Conservation (phyloP, 2,888 invertebrate genomes). For the Athrips mouffetella region DNA sequence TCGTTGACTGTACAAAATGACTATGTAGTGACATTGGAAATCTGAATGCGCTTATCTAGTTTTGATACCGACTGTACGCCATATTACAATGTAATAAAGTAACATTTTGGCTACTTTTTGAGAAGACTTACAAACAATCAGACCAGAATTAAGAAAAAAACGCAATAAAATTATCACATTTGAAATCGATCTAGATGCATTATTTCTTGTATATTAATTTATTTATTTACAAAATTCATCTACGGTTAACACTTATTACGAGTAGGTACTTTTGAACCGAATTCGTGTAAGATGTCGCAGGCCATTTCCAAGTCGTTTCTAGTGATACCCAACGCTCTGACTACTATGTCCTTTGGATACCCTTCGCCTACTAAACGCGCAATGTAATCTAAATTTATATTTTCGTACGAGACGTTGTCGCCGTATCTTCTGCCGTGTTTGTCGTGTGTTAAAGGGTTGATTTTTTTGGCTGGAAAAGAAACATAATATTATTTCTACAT, state of each 20-base stretch:
- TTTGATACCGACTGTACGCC: too few relatives aligned
- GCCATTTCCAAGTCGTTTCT: conserved; percentile 97
- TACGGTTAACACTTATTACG: conserved; percentile 22
- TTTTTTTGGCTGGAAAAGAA: conserved; percentile 61
- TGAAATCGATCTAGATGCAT: not conserved
- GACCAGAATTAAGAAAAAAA: too few relatives aligned
- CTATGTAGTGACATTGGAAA: too few relatives aligned
- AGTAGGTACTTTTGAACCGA: conserved; percentile 81
- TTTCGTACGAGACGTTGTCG: conserved; percentile 86
- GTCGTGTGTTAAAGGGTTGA: conserved; percentile 73
- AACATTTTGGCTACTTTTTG: too few relatives aligned
- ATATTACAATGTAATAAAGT: too few relatives aligned
- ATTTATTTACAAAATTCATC: not conserved
- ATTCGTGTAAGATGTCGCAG: conserved; percentile 94
- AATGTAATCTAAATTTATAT: conserved; percentile 94
- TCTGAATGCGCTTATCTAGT: too few relatives aligned
- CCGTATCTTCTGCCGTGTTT: conserved; percentile 68
- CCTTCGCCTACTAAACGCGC: conserved; percentile 92
- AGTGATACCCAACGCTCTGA: conserved; percentile 93
- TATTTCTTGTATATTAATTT: not conserved
- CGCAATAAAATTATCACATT: conserved; percentile 6
- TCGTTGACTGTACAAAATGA: too few relatives aligned
- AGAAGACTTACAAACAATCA: too few relatives aligned
- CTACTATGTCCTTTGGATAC: conserved; percentile 93
- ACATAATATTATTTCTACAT: not conserved